phyloP scores from a whole-genome alignment of 2,888 invertebrate genomes.

The Conus canariensis region DNA sequence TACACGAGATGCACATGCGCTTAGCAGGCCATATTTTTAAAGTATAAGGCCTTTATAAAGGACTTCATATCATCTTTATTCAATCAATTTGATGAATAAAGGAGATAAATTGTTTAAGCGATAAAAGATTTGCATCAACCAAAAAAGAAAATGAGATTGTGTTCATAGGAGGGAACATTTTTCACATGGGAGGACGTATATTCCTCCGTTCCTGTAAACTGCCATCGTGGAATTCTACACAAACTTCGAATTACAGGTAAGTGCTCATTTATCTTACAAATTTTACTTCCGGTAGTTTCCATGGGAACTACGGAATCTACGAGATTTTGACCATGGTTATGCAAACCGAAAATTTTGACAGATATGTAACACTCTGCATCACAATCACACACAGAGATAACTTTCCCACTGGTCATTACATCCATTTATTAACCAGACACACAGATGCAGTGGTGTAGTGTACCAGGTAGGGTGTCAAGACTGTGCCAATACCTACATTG shows the following conservation, averaged over 20 bases:
- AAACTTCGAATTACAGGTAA: slow-evolving; percentile 25
- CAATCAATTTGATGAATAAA: neutral
- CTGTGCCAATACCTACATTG: too few species aligned
- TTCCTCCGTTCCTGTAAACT: slow-evolving; percentile 15
- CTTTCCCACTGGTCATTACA: too few species aligned
- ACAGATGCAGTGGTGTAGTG: too few species aligned
- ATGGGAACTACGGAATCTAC: neutral
- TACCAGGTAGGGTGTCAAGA: too few species aligned
- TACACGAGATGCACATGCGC: neutral
- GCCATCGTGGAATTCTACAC: slow-evolving; percentile 6
- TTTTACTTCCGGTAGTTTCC: neutral
- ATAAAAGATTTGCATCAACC: too few species aligned
- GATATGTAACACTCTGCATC: too few species aligned
- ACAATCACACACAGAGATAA: too few species aligned
- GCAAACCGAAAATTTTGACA: neutral
- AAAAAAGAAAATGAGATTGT: too few species aligned
- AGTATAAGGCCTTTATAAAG: neutral
- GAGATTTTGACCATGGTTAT: neutral
- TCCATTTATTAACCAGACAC: too few species aligned
- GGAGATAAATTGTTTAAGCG: neutral
- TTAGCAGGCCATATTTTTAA: neutral
- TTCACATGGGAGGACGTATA: neutral
- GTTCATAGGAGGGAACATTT: too few species aligned
- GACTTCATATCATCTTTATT: neutral
- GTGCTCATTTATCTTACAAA: slow-evolving; percentile 5